phyloP scores from a whole-genome alignment of 2,113 vertebrate species.

The Lagopus muta region DNA sequence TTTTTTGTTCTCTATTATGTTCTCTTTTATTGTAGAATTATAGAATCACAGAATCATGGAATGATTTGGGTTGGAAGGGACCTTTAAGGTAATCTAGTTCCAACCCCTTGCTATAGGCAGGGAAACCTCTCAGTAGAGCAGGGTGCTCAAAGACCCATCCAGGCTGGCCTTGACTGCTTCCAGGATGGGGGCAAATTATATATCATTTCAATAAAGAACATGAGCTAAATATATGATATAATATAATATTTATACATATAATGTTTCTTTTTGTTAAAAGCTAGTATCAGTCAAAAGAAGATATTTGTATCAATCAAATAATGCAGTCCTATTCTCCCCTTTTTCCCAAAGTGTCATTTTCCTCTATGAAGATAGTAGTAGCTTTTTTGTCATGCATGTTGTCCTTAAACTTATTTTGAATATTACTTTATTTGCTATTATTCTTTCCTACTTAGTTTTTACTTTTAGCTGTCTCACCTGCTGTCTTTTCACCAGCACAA shows the following conservation, averaged over 20 bases:
- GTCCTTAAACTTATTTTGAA: not conserved
- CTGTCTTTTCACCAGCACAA: not conserved
- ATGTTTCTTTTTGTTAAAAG: constrained; percentile 3
- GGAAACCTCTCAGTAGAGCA: too few species aligned
- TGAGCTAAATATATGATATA: too few species aligned
- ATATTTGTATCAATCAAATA: not conserved
- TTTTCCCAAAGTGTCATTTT: not conserved
- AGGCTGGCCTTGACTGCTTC: too few species aligned
- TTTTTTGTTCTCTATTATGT: not conserved
- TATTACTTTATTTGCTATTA: not conserved
- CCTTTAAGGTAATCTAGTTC: too few species aligned
- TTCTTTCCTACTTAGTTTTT: not conserved
- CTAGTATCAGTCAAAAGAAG: not conserved
- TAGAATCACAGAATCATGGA: too few species aligned
- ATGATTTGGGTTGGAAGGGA: too few species aligned
- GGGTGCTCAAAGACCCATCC: too few species aligned
- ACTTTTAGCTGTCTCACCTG: not conserved
- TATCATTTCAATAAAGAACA: constrained; percentile 29
- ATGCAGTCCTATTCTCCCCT: not conserved
- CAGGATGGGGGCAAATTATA: not conserved
- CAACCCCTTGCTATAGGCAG: too few species aligned
- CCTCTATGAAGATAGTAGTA: not conserved
- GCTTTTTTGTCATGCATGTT: not conserved
- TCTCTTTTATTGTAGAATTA: not conserved
- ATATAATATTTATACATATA: not conserved